Evolutionary conservation across 2,888 invertebrate genomes (phyloP).

Genomic region (Habrosyne pyritoides): DNA sequence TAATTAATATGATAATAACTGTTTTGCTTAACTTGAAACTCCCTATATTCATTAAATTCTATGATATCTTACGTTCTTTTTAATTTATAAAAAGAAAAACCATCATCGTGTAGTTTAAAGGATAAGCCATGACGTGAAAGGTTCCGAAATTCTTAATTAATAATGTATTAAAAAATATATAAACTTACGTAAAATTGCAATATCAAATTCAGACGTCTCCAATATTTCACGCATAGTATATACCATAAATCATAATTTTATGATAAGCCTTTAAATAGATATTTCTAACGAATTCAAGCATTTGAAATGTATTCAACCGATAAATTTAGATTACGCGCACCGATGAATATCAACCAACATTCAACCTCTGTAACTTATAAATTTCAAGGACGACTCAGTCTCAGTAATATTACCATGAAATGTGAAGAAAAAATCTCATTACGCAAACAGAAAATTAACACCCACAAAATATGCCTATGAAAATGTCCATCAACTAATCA

Average conservation of each 20-base stretch:
- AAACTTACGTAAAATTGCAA: no score
- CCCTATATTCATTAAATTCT: no score
- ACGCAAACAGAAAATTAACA: constrained; percentile 26
- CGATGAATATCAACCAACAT: constrained; percentile 29
- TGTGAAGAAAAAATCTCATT: neutral
- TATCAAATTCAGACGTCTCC: neutral
- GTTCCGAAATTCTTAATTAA: no score
- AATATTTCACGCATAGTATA: neutral
- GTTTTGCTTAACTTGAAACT: no score
- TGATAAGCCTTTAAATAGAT: neutral
- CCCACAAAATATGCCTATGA: constrained; percentile 32
- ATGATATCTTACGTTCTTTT: no score
- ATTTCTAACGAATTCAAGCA: constrained; percentile 14
- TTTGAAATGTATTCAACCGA: constrained; percentile 31
- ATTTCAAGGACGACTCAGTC: constrained; percentile 19
- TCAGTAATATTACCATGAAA: neutral
- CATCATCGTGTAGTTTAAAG: no score
- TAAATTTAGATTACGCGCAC: constrained; percentile 40
- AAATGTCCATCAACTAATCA: constrained; percentile 50
- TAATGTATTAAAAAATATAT: no score
- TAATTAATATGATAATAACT: no score
- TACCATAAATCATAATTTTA: neutral
- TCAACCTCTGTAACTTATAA: constrained; percentile 24
- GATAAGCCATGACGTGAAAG: no score
- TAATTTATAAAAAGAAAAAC: no score